Conservation (phyloP, 2,797 vertebrate species). For the Hoplostethus atlanticus region DNA sequence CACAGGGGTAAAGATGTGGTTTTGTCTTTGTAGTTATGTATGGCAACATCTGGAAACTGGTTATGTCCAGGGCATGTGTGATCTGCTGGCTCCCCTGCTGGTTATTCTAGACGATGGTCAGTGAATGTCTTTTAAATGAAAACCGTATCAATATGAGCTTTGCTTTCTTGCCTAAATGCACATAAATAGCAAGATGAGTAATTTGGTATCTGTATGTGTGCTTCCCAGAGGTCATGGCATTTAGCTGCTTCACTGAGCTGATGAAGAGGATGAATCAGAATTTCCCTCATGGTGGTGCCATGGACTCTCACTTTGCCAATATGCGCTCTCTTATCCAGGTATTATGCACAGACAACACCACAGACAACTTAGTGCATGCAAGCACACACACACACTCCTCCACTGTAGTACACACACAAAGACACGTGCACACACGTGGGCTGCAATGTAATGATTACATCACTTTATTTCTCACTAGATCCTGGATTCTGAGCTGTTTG, state of each 20-base stretch:
- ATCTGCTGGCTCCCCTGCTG: constrained; percentile 95
- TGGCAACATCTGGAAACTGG: constrained; percentile 97
- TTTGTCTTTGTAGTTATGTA: constrained; percentile 88
- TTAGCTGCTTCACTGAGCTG: constrained; percentile 97
- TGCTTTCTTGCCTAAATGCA: constrained; percentile 10
- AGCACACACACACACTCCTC: background rate
- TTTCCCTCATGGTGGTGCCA: constrained; percentile 97
- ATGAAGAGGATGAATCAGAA: constrained; percentile 99
- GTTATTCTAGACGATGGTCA: constrained; percentile 97
- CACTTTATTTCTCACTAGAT: constrained; percentile 83
- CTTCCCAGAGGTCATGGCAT: constrained; percentile 92
- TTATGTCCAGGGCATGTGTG: constrained; percentile 99
- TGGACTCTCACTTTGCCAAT: constrained; percentile 99
- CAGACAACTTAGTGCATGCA: background rate
- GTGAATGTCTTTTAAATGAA: constrained; percentile 40
- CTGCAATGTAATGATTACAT: background rate
- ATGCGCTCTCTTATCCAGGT: constrained; percentile 99
- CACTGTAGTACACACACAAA: background rate
- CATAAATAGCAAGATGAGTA: background rate
- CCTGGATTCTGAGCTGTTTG: constrained; percentile 96
- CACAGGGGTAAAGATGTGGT: background rate
- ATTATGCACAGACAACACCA: background rate
- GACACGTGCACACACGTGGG: background rate
- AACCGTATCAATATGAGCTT: background rate
- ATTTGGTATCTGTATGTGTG: background rate